A percentile compares a stretch with the other conserved stretches of the same genome.
Conservation (phyloP, 2,113 vertebrate genomes). For the Colaptes auratus region DNA sequence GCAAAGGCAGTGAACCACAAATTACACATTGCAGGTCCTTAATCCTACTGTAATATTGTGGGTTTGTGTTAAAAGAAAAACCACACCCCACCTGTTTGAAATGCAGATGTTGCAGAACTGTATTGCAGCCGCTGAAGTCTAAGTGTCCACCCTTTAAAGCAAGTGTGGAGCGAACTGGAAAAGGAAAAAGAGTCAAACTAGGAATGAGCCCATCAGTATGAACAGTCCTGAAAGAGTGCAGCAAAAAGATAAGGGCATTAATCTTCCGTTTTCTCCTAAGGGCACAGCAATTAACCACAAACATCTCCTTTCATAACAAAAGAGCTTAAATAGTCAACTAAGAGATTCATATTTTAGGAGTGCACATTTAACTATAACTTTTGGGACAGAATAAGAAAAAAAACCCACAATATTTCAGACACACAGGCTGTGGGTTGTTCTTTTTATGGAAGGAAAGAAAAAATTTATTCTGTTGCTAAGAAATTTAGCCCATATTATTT, state of each 20-base stretch:
- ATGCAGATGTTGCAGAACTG: neutral
- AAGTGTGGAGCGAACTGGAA: neutral
- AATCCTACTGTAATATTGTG: neutral
- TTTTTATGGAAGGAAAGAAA: neutral
- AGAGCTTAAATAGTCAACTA: neutral
- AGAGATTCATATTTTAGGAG: neutral
- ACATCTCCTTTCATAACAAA: neutral
- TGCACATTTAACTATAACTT: neutral
- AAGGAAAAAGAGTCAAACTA: neutral
- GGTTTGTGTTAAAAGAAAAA: neutral
- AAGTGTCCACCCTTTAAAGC: neutral
- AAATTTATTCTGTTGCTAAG: neutral
- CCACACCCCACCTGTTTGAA: neutral
- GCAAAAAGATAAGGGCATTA: neutral
- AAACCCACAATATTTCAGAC: neutral
- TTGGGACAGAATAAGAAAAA: neutral
- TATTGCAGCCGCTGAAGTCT: neutral
- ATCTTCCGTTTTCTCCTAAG: neutral
- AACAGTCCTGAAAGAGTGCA: neutral
- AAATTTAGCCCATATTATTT: neutral
- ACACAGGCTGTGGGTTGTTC: neutral
- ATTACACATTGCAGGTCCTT: neutral
- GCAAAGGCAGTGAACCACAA: neutral
- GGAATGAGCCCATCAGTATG: neutral
- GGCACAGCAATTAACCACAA: neutral